Conservation (phyloP, 2,113 vertebrate species). For the Limnothrissa miodon region DNA sequence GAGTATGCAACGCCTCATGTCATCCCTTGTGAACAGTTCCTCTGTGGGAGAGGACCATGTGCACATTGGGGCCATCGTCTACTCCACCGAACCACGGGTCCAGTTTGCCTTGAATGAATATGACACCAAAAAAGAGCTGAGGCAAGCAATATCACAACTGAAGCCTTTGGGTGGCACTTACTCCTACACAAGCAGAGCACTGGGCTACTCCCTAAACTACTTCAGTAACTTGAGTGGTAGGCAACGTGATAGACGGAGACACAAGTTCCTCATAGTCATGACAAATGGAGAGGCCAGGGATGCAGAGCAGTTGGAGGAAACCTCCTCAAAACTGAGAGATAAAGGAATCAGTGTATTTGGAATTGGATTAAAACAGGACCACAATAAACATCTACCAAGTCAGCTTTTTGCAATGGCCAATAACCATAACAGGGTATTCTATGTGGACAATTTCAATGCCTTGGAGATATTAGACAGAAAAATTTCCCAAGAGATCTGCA, state of each 20-base stretch:
- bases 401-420: slow-evolving; percentile 68
- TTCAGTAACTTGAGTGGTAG: slow-evolving; percentile 71
- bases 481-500: slow-evolving; percentile 67
- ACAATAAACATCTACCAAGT: slow-evolving; percentile 39
- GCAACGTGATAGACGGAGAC: slow-evolving; percentile 43
- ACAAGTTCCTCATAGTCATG: slow-evolving; percentile 74
- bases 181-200: slow-evolving; percentile 67
- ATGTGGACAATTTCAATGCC: slow-evolving; percentile 59
- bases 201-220: slow-evolving; percentile 61
- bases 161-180: slow-evolving; percentile 24
- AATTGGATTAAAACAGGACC: slow-evolving; percentile 62
- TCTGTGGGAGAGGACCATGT: slow-evolving; percentile 63
- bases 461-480: slow-evolving; percentile 66
- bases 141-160: slow-evolving; percentile 58
- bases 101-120: slow-evolving; percentile 63
- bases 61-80: slow-evolving; percentile 71
- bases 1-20: slow-evolving; percentile 71
- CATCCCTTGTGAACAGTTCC: slow-evolving; percentile 69
- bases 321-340: slow-evolving; percentile 50
- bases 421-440: slow-evolving; percentile 60
- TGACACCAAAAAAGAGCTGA: slow-evolving; percentile 53
- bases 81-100: slow-evolving; percentile 41
- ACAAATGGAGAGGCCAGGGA: slow-evolving; percentile 72
- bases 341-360: slow-evolving; percentile 63
- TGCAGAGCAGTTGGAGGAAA: slow-evolving; percentile 28